phyloP scores from a whole-genome alignment of 2,113 vertebrate genomes.

The Meleagris gallopavo region DNA sequence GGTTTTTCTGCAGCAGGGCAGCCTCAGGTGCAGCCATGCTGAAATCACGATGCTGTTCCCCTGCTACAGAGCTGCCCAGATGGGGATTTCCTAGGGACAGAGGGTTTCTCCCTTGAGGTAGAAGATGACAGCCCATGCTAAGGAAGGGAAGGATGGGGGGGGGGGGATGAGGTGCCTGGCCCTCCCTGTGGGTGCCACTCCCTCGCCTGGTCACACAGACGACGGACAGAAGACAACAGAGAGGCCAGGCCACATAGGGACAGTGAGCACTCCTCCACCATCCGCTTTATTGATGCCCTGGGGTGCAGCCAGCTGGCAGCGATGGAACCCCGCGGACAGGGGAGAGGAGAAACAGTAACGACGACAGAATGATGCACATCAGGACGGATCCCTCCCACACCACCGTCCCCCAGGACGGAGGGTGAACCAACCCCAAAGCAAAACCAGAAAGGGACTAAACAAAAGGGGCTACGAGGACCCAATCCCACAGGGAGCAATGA shows the following conservation, averaged over 20 bases:
- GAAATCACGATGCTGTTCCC: not conserved
- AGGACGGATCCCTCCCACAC: not conserved
- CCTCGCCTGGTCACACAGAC: constrained; percentile 18
- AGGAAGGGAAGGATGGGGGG: not conserved
- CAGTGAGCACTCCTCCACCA: not conserved
- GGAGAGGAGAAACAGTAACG: not conserved
- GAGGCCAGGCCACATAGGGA: constrained; percentile 44
- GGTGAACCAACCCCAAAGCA: not conserved
- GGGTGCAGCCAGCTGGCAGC: rapidly evolving
- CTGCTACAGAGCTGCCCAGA: not conserved
- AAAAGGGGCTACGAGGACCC: not conserved
- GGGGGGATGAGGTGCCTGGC: not conserved
- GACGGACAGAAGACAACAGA: constrained; percentile 62
- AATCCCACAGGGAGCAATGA: not conserved
- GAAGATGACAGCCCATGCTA: not conserved
- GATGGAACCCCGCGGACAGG: rapidly evolving
- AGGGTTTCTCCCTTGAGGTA: constrained; percentile 47
- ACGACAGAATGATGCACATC: constrained; percentile 34
- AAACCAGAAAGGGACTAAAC: not conserved
- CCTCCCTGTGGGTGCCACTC: not conserved
- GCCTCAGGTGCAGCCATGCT: not conserved
- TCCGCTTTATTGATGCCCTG: constrained; percentile 35
- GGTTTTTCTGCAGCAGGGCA: not conserved
- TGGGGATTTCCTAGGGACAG: not conserved
- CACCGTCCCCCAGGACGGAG: not conserved